A percentile compares a stretch with the other conserved stretches of the same genome.
These are phyloP conservation scores for Pterobdella sp. DNA, from an alignment of 2,888 invertebrate species.

Conservation along the genomic window DNA sequence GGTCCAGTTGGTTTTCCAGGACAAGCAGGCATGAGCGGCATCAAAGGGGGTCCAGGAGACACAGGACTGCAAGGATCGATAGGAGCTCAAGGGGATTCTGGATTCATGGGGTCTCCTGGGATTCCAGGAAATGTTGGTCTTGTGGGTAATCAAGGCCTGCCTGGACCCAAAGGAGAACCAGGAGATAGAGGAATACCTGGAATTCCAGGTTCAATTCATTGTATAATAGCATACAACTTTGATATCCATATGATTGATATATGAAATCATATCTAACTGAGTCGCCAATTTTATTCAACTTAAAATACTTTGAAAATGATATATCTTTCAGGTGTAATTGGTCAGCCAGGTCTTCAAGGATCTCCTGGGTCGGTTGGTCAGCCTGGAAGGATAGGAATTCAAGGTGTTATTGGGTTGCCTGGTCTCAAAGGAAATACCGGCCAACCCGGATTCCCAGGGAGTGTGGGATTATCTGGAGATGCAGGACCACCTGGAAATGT, in stretches of 20 bases:
- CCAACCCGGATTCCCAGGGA: constrained; percentile 9
- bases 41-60: constrained; percentile 31
- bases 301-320: background rate
- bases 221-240: background rate
- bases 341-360: background rate
- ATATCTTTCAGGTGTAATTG: constrained; percentile 20
- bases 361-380: constrained; percentile 20
- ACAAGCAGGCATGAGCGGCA: constrained; percentile 15
- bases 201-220: background rate
- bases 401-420: background rate
- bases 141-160: constrained; percentile 31
- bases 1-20: background rate
- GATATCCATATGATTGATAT: too few relatives aligned
- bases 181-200: constrained; percentile 8
- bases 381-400: background rate
- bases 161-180: constrained; percentile 29
- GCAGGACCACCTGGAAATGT: background rate
- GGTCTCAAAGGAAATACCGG: background rate
- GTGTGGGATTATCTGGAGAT: background rate
- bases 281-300: background rate
- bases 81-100: constrained; percentile 33
- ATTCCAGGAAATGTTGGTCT: constrained; percentile 29
- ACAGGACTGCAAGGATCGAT: constrained; percentile 31
- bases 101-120: constrained; percentile 31
- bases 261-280: too few relatives aligned